phyloP scores from a whole-genome alignment of 2,113 vertebrate species.

The Hirundichthys speculiger region DNA sequence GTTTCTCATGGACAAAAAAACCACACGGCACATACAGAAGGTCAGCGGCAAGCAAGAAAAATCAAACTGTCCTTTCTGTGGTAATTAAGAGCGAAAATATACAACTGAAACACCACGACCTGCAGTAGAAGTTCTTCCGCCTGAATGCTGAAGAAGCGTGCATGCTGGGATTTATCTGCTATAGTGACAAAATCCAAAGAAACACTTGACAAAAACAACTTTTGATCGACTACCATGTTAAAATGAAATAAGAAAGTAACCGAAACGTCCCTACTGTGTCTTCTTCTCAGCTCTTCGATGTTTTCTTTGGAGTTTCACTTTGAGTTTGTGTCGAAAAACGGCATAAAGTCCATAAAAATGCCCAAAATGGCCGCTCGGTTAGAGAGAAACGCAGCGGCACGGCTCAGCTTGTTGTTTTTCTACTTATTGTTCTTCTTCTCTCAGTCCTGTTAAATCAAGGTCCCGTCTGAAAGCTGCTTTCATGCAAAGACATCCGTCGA shows the following conservation, averaged over 20 bases:
- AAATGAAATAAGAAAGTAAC: not conserved
- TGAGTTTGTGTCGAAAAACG: not conserved
- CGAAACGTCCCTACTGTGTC: not conserved
- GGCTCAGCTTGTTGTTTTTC: not conserved
- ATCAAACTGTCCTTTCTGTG: not conserved
- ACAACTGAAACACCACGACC: constrained; percentile 18
- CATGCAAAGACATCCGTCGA: constrained; percentile 26
- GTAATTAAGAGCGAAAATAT: constrained; percentile 20
- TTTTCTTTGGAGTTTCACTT: constrained; percentile 51
- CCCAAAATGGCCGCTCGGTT: constrained; percentile 12
- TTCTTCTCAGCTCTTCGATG: constrained; percentile 10
- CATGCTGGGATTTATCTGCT: not conserved
- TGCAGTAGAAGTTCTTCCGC: constrained; percentile 1
- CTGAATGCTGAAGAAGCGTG: constrained; percentile 3
- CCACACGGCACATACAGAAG: constrained; percentile 13
- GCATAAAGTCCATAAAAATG: constrained; percentile 47
- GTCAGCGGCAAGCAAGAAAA: constrained; percentile 17
- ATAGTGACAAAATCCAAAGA: constrained; percentile 9
- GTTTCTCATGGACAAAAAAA: constrained; percentile 1
- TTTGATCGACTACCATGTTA: not conserved
- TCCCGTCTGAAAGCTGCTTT: constrained; percentile 17
- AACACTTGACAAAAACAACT: constrained; percentile 5
- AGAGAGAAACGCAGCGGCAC: constrained; percentile 10
- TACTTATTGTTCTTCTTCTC: not conserved
- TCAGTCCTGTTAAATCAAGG: not conserved